These are phyloP conservation scores for Eulemur macaco DNA, from an alignment of 2,113 vertebrate species.

Conservation along the genomic window DNA sequence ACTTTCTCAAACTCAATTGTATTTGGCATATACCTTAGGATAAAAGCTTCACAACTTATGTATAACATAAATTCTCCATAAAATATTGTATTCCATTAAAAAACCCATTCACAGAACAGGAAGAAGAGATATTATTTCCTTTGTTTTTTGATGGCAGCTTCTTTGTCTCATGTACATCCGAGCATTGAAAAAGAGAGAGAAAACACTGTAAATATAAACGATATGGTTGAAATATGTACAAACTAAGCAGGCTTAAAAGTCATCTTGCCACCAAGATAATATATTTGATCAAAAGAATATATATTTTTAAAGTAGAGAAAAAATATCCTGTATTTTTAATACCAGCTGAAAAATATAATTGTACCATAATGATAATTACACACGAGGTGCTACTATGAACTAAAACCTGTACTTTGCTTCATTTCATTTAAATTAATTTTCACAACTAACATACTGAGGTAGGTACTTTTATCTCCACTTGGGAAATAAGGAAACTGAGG, in stretches of 20 bases:
- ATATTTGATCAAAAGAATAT: neutral
- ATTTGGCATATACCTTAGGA: neutral
- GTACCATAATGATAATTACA: too few species aligned
- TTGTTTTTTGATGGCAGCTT: neutral
- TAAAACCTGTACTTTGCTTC: neutral
- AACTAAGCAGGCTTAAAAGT: neutral
- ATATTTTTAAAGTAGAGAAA: neutral
- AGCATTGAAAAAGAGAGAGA: neutral
- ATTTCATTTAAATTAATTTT: neutral
- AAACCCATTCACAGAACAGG: neutral
- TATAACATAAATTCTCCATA: neutral
- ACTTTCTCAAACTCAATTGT: neutral
- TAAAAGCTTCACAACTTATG: neutral
- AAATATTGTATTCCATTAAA: neutral
- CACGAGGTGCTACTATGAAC: neutral
- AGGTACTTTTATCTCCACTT: neutral
- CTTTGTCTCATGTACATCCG: neutral
- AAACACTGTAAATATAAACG: neutral
- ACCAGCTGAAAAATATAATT: neutral
- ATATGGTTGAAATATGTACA: neutral
- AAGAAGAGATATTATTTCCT: neutral
- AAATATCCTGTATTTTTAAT: neutral
- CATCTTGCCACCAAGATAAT: neutral
- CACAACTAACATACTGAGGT: neutral
- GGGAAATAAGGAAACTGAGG: neutral